Base-by-base conservation (phyloP, 2,888 invertebrate genomes). In the Drosophila eohydei region DNA sequence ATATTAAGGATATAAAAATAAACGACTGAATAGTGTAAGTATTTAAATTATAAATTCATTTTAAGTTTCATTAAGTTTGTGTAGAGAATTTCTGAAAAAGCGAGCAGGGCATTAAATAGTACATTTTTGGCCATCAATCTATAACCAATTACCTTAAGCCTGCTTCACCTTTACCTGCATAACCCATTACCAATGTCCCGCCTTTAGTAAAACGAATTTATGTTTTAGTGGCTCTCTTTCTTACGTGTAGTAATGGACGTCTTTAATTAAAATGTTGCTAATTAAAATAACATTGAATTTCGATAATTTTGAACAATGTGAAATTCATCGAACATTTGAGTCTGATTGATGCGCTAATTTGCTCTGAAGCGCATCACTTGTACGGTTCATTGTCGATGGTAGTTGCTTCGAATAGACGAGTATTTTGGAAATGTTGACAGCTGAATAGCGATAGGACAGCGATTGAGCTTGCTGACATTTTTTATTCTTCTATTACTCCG, bases 251-350 rank as follows among this genome's bases (percentile, higher is more conserved):
- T 16, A 41, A 26, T 26, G 51, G 51, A 36, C 51, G 51, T 52
- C 51, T 52, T 14, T 3, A 5, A 7, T 34, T 26, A 52, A 34
- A 36, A 21, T 36, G 8, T 7, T 7, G 21, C 4, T 14, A 36
- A 51, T 21, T 12, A 36, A 52, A 52, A 16, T 50, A 32, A 50
- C 51, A 4, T 14, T 2, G 9, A 34, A 57, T 34, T 44, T 57
- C 26, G 4, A n/a, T 34, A 44, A 34, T 44, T 4, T 4, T 12
- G 1, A 7, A n/a, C 40, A 16, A 7, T 44, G 44, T 16, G 40
- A 16, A 30, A 40, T 11, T 54, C 41, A 46, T 36, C 56, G 43
- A 11, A 4, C 6, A 7, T 52, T 52, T 5, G 9, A 14, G 54
- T n/a, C 2, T 9, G 5, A 0, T n/a, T 16, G 32, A 51, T 21